Evolutionary conservation across 2,113 vertebrate genomes (phyloP).

Genomic region (Otus sunia): DNA sequence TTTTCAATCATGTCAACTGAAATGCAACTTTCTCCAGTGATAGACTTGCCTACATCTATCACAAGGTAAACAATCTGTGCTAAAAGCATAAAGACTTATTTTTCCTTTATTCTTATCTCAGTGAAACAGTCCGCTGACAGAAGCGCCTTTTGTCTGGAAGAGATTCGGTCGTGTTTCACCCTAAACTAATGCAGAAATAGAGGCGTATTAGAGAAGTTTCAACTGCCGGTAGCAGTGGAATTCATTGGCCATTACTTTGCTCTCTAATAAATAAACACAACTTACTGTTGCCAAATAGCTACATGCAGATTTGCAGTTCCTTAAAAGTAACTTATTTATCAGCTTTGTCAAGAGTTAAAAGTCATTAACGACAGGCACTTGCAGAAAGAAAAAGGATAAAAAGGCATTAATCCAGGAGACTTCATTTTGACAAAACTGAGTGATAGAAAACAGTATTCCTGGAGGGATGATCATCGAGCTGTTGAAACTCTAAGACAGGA

Average conservation of each 20-base stretch:
- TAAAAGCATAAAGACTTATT: conserved; percentile 67
- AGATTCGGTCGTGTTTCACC: conserved; percentile 38
- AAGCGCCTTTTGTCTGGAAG: conserved; percentile 54
- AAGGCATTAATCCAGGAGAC: background rate
- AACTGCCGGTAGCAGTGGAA: conserved; percentile 6
- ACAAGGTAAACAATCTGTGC: conserved; percentile 55
- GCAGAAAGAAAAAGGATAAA: background rate
- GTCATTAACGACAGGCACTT: conserved; percentile 29
- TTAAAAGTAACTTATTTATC: conserved; percentile 47
- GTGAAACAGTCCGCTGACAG: conserved; percentile 65
- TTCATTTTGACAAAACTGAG: conserved; percentile 33
- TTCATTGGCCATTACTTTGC: conserved; percentile 45
- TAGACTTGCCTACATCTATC: conserved; percentile 58
- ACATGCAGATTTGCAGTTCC: conserved; percentile 25
- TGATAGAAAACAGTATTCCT: conserved; percentile 22
- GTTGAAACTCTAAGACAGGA: background rate
- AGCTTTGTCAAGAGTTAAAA: conserved; percentile 33
- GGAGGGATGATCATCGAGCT: conserved; percentile 1
- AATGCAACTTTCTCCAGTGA: conserved; percentile 48
- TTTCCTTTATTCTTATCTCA: conserved; percentile 76
- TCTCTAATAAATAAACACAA: conserved; percentile 48
- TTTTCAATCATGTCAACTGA: conserved; percentile 56
- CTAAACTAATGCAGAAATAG: conserved; percentile 30
- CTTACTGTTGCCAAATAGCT: conserved; percentile 50
- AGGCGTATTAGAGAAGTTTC: background rate